These are phyloP conservation scores for Mus minutoides DNA, from an alignment of 2,797 vertebrate species.

Conservation along the genomic window DNA sequence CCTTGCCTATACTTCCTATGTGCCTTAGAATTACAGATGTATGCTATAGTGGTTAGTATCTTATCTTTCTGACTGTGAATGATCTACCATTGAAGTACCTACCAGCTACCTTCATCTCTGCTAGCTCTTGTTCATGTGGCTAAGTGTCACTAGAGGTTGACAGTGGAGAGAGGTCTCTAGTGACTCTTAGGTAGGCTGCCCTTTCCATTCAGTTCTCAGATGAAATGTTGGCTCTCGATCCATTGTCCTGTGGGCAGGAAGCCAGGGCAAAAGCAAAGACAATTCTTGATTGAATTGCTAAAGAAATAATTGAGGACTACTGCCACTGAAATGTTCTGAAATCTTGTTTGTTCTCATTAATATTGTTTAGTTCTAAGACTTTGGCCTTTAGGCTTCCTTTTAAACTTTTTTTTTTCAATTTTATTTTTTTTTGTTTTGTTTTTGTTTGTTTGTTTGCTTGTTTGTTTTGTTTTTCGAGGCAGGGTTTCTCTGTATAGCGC, in stretches of 20 bases:
- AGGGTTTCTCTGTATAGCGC: too few relatives aligned
- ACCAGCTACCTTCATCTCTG: constrained; percentile 4
- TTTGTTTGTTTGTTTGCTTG: too few relatives aligned
- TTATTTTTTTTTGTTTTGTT: background rate
- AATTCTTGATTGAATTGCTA: background rate
- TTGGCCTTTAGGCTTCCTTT: constrained; percentile 56
- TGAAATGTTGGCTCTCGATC: background rate
- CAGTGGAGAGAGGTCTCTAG: background rate
- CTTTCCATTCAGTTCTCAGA: background rate
- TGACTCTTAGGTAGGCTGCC: background rate
- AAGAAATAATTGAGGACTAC: background rate
- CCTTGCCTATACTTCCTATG: background rate
- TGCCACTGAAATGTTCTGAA: background rate
- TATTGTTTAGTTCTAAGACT: constrained; percentile 8
- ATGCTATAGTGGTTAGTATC: background rate
- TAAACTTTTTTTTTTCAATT: constrained; percentile 14
- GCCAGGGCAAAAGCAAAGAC: background rate
- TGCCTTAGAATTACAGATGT: background rate
- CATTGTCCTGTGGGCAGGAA: background rate
- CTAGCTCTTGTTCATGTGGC: background rate
- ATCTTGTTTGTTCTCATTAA: background rate
- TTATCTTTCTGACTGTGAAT: background rate
- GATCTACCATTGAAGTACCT: background rate
- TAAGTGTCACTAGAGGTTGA: background rate
- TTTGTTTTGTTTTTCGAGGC: too few relatives aligned